Base-by-base conservation (phyloP, 2,888 invertebrate genomes). In the Pristionchus arcanus region DNA sequence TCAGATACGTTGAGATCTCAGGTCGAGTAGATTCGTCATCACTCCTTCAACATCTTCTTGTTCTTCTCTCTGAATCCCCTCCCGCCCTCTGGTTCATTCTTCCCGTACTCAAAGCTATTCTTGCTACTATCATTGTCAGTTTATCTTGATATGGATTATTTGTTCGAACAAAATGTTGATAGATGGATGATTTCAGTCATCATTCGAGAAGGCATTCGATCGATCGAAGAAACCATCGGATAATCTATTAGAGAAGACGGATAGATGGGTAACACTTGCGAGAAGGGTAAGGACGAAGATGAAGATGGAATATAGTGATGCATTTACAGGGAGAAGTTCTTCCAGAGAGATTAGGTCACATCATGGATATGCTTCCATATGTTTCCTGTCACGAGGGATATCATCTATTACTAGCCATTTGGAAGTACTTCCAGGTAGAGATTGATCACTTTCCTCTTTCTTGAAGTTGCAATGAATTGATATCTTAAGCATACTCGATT, bases 101-200 rank as follows among this genome's bases (percentile, higher is more conserved):
- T 7, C 93, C 93, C 4, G 89, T 93, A 13, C 84, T 93, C 81
- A 93, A 92, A 87, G 91, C 93, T 13, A 83, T 85, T 31, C 83
- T 93, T 37, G 92, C 91, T 2, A 85, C 90, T 25, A 84, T 92
- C 85, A 87, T 93, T 55, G 89, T 89, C 37, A 31, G 74, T 74
- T 21, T 74, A 53, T n/a, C 15, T 74, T 37, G 31, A 1, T 74
- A 0, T 21, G 16, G 5, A 15, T 34, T 19, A 31, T 34, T 21
- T 31, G 15, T 2, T 34, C 37, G 34, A 31, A 4, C 4, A 16
- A 19, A 31, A 9, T 34, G 34, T 74, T n/a, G 9, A n/a, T 34
- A 5, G 42, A 42, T 42, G 13, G 11, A 21, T 49, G 42, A 77
- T 77, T 84, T 5, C n/a, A 88, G 87, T 71, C 71, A 31, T 59